Evolutionary conservation across 2,888 invertebrate species (phyloP).

Genomic region (Nemotelus pantherinus): DNA sequence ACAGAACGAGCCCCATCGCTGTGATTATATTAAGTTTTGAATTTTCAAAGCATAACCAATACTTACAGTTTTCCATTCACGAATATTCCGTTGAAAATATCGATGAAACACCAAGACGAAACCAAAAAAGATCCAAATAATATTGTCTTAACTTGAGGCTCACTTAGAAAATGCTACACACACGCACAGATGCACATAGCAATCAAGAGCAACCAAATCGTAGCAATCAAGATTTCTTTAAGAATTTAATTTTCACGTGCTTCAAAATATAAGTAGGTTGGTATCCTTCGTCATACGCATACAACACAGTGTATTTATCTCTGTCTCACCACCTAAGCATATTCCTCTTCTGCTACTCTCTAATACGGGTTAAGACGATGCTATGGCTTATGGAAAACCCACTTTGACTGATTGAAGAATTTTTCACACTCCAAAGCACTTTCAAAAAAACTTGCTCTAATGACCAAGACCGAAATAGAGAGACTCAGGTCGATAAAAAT

Average conservation of each 20-base stretch:
- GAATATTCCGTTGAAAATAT: no score
- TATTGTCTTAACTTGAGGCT: no score
- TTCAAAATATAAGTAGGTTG: background rate
- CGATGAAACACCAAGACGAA: no score
- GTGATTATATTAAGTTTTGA: no score
- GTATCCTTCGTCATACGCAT: background rate
- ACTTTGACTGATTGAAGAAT: constrained; percentile 29
- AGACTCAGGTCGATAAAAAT: constrained; percentile 29
- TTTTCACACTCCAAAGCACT: constrained; percentile 37
- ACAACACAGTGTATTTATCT: background rate
- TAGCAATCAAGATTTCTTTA: background rate
- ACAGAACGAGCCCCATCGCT: no score
- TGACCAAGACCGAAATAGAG: constrained; percentile 27
- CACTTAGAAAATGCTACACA: no score
- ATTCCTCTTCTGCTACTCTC: background rate
- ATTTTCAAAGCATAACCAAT: no score
- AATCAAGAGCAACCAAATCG: no score
- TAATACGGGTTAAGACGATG: constrained; percentile 7
- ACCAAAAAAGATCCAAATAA: no score
- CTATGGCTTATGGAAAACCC: background rate
- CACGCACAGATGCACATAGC: background rate
- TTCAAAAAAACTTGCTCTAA: constrained; percentile 23
- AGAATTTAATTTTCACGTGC: background rate
- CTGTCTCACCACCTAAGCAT: background rate
- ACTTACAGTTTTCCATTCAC: no score